Conservation (phyloP, 2,113 vertebrate species). For the Lampris megalopsis region DNA sequence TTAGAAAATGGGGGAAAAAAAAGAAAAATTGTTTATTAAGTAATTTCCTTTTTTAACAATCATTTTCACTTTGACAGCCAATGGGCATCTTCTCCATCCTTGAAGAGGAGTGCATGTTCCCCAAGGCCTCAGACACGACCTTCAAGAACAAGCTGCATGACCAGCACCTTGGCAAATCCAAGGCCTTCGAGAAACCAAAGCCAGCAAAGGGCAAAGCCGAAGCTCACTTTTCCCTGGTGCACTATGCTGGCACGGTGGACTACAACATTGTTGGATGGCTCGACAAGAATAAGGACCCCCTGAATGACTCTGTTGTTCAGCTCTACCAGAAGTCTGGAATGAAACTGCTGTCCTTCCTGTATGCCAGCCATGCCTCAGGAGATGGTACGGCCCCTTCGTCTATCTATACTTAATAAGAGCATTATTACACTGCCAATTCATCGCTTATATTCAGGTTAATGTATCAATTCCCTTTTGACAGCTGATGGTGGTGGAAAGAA, state of each 20-base stretch:
- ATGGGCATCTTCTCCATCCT: constrained; percentile 56
- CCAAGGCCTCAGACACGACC: constrained; percentile 62
- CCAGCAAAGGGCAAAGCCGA: constrained; percentile 79
- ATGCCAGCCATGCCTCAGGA: constrained; percentile 52
- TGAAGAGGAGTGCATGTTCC: constrained; percentile 59
- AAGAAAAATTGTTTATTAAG: not conserved
- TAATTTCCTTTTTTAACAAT: not conserved
- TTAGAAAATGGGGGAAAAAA: not conserved
- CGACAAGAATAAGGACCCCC: constrained; percentile 83
- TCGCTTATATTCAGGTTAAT: not conserved
- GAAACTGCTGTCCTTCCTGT: constrained; percentile 73
- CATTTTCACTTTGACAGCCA: constrained; percentile 63
- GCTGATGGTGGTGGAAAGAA: constrained; percentile 82
- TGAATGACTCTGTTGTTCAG: constrained; percentile 82
- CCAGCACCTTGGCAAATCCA: constrained; percentile 87
- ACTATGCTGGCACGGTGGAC: constrained; percentile 82
- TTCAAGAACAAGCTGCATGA: constrained; percentile 92
- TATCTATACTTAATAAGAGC: not conserved
- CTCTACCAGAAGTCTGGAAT: constrained; percentile 79
- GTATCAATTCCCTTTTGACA: constrained; percentile 25
- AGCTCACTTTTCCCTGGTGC: constrained; percentile 77
- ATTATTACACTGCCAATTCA: not conserved
- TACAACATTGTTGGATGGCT: constrained; percentile 79
- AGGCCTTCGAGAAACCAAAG: constrained; percentile 75
- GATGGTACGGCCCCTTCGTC: constrained; percentile 61